Evolutionary conservation across 2,888 invertebrate species (phyloP).

Genomic region (Orchesellides sinensis): DNA sequence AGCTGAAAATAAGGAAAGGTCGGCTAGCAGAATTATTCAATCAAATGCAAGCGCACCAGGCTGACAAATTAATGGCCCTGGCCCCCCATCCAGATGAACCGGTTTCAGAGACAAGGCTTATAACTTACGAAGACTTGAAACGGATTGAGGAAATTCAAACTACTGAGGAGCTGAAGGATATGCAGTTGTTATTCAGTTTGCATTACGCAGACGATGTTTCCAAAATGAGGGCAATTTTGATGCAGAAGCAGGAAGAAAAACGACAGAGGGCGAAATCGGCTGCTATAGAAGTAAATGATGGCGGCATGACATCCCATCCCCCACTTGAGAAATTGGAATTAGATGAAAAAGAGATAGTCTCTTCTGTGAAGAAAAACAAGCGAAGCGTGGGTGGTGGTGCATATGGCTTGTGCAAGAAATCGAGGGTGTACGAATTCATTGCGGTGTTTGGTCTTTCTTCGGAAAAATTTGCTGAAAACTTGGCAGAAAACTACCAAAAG

Average conservation of each 20-base stretch:
- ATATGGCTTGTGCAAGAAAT: conserved; percentile 90
- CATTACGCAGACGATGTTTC: conserved; percentile 92
- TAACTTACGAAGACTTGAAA: conserved; percentile 91
- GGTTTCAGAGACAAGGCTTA: conserved; percentile 88
- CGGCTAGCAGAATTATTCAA: conserved; percentile 90
- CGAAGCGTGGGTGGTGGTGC: conserved; percentile 84
- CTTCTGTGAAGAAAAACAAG: no score
- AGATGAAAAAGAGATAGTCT: conserved; percentile 76
- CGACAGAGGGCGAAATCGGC: conserved; percentile 77
- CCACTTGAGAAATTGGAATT: conserved; percentile 76
- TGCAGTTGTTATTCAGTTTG: conserved; percentile 93
- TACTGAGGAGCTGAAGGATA: conserved; percentile 93
- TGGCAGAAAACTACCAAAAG: conserved; percentile 95
- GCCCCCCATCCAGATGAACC: conserved; percentile 92
- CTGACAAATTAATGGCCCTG: conserved; percentile 87
- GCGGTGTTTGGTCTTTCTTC: conserved; percentile 95
- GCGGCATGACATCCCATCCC: conserved; percentile 75
- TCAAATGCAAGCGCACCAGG: conserved; percentile 94
- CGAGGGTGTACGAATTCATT: conserved; percentile 89
- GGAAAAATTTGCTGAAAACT: conserved; percentile 96
- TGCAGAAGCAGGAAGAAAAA: conserved; percentile 81
- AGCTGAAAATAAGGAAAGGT: conserved; percentile 89
- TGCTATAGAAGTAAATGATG: conserved; percentile 78
- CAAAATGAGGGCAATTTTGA: conserved; percentile 85
- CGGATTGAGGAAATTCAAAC: conserved; percentile 85